Evolutionary conservation across 37 sponge, comb jelly and placozoan genomes (phyloP), one percentile per base, ranked within the genome.

Genomic region (Eunapius fragilis): DNA sequence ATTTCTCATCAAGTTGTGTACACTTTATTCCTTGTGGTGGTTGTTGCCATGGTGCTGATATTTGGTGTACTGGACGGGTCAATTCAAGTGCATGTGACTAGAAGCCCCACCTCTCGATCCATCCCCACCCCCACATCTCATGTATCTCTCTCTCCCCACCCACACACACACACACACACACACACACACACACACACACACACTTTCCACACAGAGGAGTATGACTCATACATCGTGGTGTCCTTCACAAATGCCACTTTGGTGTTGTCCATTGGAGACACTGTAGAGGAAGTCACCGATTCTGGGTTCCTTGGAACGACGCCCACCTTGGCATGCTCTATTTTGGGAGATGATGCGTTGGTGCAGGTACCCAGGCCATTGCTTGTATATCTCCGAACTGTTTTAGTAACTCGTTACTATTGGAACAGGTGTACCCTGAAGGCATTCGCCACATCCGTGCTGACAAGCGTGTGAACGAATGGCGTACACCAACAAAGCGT

Each of bases 181-280:
- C n/a, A n/a, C n/a, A n/a, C n/a, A n/a, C n/a, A n/a, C n/a, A n/a
- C n/a, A n/a, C n/a, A n/a, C n/a, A n/a, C n/a, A n/a, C n/a, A n/a
- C n/a, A n/a, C n/a, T n/a, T n/a, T 75, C 82, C 25, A 37, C 37
- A 47, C 87, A 94, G 97, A 95, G 72, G 97, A 99, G 33, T 99
- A 69, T 84, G 99, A 99, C 72, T 80, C 96, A 0, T 99, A 97
- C 83, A 99, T 99, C 78, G 91, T 97, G 3, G 99, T 99, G 31
- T 97, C 97, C 80, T 99, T 99, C 89, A 95, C 92, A 24, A 99
- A 99, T 74, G 99, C 99, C 32, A 99, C 99, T 67, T 93, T 99
- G 25, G 98, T 99, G 26, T 87, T 99, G 68, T 95, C 96, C 27
- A 99, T 99, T 84, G 99, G 99, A 10, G 99, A 99, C 84, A 99